Evolutionary conservation across 2,797 vertebrate genomes (phyloP).

Genomic region (Varecia variegata): DNA sequence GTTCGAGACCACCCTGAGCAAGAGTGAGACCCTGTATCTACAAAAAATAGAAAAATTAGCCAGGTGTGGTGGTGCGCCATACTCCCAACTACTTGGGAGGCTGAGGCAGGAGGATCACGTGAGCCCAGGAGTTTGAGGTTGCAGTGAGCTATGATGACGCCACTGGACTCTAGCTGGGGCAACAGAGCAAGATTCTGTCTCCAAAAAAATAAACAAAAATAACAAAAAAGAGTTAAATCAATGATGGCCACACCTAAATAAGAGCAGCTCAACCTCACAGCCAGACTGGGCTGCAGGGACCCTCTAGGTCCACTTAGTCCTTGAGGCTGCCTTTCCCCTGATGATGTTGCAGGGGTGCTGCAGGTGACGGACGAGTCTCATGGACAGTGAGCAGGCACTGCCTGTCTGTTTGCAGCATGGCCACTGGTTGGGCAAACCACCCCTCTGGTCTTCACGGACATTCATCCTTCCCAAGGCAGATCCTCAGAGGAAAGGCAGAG

Average conservation of each 20-base stretch:
- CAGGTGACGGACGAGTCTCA: rapidly evolving
- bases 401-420: background rate
- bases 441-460: background rate
- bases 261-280: background rate
- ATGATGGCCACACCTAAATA: rapidly evolving
- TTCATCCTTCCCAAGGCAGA: background rate
- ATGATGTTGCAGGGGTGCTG: rapidly evolving
- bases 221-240: background rate
- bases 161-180: background rate
- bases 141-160: background rate
- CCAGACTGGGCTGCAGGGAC: background rate
- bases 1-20: background rate
- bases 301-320: rapidly evolving
- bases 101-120: background rate
- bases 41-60: background rate
- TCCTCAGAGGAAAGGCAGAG: background rate
- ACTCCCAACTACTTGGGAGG: background rate
- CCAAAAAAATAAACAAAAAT: background rate
- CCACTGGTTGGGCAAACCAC: background rate
- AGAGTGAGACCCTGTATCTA: background rate
- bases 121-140: background rate
- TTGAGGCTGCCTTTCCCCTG: background rate
- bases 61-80: background rate
- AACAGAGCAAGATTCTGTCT: background rate
- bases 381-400: background rate